phyloP scores from a whole-genome alignment of 2,113 vertebrate species.

The Laticauda colubrina region DNA sequence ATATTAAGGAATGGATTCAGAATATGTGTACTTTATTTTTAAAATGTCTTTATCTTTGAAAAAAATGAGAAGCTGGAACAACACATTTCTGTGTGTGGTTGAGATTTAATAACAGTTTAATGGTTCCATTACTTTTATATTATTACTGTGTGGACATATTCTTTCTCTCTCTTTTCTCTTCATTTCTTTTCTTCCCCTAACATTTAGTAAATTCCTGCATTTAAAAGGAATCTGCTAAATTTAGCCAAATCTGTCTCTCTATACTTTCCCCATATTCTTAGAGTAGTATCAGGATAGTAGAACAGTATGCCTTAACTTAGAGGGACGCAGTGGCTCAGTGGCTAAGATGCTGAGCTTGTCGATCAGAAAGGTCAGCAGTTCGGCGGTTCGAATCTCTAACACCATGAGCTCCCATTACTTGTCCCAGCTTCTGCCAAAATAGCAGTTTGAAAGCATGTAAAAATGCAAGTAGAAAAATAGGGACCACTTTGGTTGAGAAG shows the following conservation, averaged over 20 bases:
- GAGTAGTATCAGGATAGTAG: background rate
- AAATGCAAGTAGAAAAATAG: too few species aligned
- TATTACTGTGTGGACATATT: background rate
- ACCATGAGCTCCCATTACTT: too few species aligned
- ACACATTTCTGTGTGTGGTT: background rate
- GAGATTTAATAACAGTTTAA: background rate
- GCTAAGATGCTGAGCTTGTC: too few species aligned
- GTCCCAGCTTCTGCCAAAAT: too few species aligned
- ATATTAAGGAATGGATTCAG: background rate
- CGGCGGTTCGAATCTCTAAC: too few species aligned
- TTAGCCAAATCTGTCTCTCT: background rate
- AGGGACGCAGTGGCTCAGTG: too few species aligned
- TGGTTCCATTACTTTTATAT: background rate
- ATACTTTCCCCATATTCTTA: background rate
- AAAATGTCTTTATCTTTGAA: background rate
- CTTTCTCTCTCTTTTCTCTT: background rate
- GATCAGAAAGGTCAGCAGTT: too few species aligned
- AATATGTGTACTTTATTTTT: background rate
- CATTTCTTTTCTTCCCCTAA: background rate
- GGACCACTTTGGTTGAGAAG: too few species aligned
- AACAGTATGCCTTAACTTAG: background rate
- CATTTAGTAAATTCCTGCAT: background rate
- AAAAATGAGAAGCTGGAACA: background rate
- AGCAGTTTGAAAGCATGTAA: too few species aligned
- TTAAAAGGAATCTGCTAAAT: background rate